phyloP scores from a whole-genome alignment of 1,140 invertebrate species.

The Drosophila sproati region DNA sequence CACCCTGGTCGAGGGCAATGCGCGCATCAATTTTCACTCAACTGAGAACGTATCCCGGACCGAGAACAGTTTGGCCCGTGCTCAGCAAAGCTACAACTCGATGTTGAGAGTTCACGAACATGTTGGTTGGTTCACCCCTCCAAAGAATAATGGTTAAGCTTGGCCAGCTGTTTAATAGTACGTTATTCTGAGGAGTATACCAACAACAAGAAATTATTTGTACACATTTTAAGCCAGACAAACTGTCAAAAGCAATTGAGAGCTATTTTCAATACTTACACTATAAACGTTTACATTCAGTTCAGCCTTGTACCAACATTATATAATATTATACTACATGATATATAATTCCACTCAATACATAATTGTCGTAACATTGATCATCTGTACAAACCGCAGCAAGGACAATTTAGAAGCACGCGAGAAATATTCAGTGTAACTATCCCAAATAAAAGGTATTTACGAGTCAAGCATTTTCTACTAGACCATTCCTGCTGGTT shows the following conservation, averaged over 20 bases:
- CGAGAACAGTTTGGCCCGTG: conserved; percentile 95
- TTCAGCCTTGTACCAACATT: not conserved
- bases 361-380: no score
- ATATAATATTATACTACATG: no score
- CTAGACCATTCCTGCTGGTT: no score
- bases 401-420: no score
- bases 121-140: conserved; percentile 90
- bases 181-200: not conserved
- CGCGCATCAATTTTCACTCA: conserved; percentile 95
- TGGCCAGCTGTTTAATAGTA: not conserved
- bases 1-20: conserved; percentile 99
- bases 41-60: no score
- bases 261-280: not conserved
- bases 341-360: no score
- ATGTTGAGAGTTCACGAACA: conserved; percentile 99
- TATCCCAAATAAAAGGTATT: no score
- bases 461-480: no score
- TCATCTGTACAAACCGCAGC: no score
- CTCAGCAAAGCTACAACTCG: conserved; percentile 99
- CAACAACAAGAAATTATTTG: not conserved
- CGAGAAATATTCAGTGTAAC: no score
- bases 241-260: not conserved
- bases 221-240: not conserved
- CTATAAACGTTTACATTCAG: not conserved
- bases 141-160: not conserved